Percentiles rank a stretch among this genome's conserved stretches.
These are phyloP conservation scores for Hydraecia micacea DNA, from an alignment of 2,888 invertebrate genomes.

Conservation along the genomic window DNA sequence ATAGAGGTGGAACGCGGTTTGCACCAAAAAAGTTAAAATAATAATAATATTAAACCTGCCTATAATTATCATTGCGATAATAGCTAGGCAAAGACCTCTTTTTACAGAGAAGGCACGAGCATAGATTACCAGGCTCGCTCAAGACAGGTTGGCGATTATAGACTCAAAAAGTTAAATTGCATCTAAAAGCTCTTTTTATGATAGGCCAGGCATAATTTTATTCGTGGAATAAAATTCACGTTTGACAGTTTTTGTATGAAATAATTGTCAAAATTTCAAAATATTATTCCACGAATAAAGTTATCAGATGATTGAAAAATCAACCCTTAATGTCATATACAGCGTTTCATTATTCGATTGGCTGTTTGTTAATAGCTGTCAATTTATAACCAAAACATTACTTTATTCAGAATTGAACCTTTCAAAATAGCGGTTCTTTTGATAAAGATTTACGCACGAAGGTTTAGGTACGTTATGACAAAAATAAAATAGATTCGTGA, in stretches of 20 bases:
- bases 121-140: neutral
- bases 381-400: neutral
- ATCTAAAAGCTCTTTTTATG: neutral
- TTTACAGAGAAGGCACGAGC: neutral
- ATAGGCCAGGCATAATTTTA: neutral
- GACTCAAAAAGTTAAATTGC: neutral
- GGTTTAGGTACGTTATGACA: too few relatives aligned
- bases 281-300: too few relatives aligned
- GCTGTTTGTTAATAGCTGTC: neutral
- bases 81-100: too few relatives aligned
- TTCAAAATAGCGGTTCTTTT: neutral
- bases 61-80: too few relatives aligned
- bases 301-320: too few relatives aligned
- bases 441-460: neutral
- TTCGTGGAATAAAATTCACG: too few relatives aligned
- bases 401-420: neutral
- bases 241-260: too few relatives aligned
- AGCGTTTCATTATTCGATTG: neutral
- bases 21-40: too few relatives aligned
- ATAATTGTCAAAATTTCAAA: too few relatives aligned
- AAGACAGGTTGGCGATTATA: neutral
- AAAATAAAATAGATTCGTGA: neutral
- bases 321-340: neutral
- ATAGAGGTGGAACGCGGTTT: neutral
- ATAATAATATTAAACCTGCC: neutral